These are phyloP conservation scores for Andrena camellia DNA, from an alignment of 2,888 invertebrate genomes.

Conservation along the genomic window DNA sequence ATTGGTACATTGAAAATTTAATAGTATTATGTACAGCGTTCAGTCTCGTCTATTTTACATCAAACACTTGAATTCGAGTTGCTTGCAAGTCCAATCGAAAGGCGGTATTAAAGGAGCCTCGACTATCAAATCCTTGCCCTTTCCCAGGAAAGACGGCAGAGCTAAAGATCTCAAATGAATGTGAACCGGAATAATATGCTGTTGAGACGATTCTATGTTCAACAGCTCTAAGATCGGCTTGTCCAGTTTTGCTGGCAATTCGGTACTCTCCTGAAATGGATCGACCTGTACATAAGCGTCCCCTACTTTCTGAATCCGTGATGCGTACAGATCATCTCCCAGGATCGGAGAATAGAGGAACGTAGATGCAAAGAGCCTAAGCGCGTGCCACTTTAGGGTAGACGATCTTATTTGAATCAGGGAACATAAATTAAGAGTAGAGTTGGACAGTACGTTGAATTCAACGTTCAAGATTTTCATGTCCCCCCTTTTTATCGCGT, in stretches of 20 bases:
- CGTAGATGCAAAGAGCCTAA: slow-evolving; percentile 82
- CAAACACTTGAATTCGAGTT: slow-evolving; percentile 74
- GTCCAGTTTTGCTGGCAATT: slow-evolving; percentile 66
- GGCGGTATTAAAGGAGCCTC: slow-evolving; percentile 78
- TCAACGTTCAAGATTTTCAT: slow-evolving; percentile 73
- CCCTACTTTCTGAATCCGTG: slow-evolving; percentile 79
- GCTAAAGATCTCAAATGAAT: slow-evolving; percentile 78
- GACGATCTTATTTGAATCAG: slow-evolving; percentile 80
- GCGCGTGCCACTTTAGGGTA: slow-evolving; percentile 78
- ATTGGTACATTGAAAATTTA: neutral
- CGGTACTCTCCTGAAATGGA: slow-evolving; percentile 75
- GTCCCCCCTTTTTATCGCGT: slow-evolving; percentile 55
- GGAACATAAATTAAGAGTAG: slow-evolving; percentile 73
- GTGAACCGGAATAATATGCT: slow-evolving; percentile 81
- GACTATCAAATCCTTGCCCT: slow-evolving; percentile 72
- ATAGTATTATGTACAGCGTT: neutral
- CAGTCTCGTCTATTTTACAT: neutral
- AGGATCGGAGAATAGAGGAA: slow-evolving; percentile 81
- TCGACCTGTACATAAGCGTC: slow-evolving; percentile 79
- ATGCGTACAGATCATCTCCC: slow-evolving; percentile 83
- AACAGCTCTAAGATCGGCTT: slow-evolving; percentile 68
- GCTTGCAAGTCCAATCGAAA: slow-evolving; percentile 82
- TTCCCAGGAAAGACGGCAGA: slow-evolving; percentile 69
- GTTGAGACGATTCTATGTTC: slow-evolving; percentile 65
- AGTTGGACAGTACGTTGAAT: slow-evolving; percentile 74